Percentiles rank a stretch among this genome's conserved stretches.
Evolutionary conservation across 2,888 invertebrate species (phyloP).

Genomic region (Leucozona laternaria): DNA sequence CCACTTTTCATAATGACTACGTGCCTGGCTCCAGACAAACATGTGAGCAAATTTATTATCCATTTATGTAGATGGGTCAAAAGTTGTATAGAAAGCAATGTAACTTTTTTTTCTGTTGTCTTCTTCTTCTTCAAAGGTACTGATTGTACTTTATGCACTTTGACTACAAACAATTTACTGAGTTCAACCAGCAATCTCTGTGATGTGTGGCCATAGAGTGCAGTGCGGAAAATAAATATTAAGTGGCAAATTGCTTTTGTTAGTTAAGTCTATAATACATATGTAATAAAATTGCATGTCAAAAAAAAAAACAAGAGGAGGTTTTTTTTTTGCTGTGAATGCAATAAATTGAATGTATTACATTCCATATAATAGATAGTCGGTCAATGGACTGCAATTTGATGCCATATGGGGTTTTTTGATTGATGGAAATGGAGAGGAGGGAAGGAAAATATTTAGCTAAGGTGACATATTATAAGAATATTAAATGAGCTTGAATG

Average conservation of each 20-base stretch:
- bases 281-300: background rate
- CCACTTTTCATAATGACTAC: background rate
- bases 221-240: conserved; percentile 27
- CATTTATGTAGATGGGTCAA: conserved; percentile 60
- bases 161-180: conserved; percentile 4
- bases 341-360: conserved; percentile 57
- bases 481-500: background rate
- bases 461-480: conserved; percentile 5
- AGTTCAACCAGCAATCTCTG: conserved; percentile 55
- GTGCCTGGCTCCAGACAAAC: background rate
- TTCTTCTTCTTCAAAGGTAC: conserved; percentile 13
- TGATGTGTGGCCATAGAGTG: background rate
- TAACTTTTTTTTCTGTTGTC: conserved; percentile 22
- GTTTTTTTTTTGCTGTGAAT: conserved; percentile 28
- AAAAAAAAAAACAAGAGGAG: background rate
- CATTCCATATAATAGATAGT: conserved; percentile 29
- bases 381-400: conserved; percentile 69
- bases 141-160: conserved; percentile 37
- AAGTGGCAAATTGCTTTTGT: conserved; percentile 58
- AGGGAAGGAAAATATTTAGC: background rate
- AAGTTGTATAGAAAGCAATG: conserved; percentile 38
- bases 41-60: conserved; percentile 52
- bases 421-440: conserved; percentile 14
- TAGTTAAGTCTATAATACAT: conserved; percentile 6
- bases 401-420: conserved; percentile 9